phyloP scores from a whole-genome alignment of 2,888 invertebrate species.

The Drosophila nigritarsus region DNA sequence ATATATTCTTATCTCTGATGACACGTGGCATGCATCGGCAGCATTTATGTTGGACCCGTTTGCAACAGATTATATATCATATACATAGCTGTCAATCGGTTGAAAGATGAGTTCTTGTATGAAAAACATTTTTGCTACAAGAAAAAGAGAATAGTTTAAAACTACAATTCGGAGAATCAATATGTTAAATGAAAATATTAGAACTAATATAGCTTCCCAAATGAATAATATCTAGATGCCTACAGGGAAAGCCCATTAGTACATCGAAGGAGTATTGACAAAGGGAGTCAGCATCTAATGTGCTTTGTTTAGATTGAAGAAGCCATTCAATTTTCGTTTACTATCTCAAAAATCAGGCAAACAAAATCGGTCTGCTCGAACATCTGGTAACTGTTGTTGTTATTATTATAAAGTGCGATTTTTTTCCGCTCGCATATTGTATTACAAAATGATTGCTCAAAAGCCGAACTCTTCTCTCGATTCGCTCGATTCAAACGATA shows the following conservation, averaged over 20 bases:
- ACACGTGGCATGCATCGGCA: background rate
- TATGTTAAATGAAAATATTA: background rate
- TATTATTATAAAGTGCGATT: background rate
- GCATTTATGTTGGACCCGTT: background rate
- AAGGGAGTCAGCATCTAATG: too few relatives aligned
- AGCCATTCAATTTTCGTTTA: background rate
- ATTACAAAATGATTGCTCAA: conserved; percentile 1
- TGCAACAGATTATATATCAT: background rate
- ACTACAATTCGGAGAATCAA: background rate
- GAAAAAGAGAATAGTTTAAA: background rate
- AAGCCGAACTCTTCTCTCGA: background rate
- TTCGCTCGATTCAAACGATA: background rate
- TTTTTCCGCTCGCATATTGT: background rate
- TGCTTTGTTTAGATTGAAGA: background rate
- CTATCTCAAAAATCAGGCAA: background rate
- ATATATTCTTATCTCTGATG: background rate
- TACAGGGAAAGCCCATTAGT: background rate
- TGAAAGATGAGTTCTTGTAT: background rate
- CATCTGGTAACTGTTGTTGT: background rate
- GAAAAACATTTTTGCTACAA: too few relatives aligned
- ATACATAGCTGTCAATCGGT: background rate
- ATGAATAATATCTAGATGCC: background rate
- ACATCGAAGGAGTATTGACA: background rate
- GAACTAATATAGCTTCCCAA: background rate
- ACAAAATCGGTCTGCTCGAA: background rate